Base-by-base conservation (phyloP, 2,888 invertebrate genomes). In the Meiosimyza platycephala region DNA sequence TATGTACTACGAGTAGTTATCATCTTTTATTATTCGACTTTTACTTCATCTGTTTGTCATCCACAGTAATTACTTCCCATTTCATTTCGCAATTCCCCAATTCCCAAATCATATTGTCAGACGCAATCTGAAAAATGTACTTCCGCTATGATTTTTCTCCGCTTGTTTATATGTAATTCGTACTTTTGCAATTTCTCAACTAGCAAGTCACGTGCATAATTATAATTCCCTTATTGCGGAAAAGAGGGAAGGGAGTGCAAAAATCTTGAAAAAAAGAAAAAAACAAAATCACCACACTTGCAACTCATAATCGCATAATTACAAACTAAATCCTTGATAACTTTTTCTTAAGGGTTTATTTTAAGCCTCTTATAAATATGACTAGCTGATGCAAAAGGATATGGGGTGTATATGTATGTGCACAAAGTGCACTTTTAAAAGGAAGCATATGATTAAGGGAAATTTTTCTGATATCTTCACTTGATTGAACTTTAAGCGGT, bases 241-340 rank as follows among this genome's bases (percentile, higher is more conserved):
- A 9, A 40, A 40, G 40, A 40, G 40, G 1, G 9, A 40, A 40
- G 40, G 9, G 9, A 40, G 6, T 40, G 40, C 40, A 2, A 40
- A 40, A 40, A 40, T 9, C 40, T 22, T 16, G 65, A 28, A 16
- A 22, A 16, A 22, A 47, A 18, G 47, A 12, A 7, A 63, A 63
- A 9, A n/a, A 15, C n/a, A 2, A 13, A 18, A 50, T 16, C 40
- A 59, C 68, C 59, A 28, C 59, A 66, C 54, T 66, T 52, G 18
- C 54, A 65, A 18, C 52, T 48, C 48, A 50, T 71, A 71, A 64
- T 57, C 57, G 54, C 71, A 64, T 71, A 71, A 71, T 71, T 71
- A 71, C 55, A 54, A 71, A 71, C 50, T 57, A 22, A 71, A 65
- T 64, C 71, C 71, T 63, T 64, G 71, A 64, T 64, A 65, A 63